Base-by-base conservation (phyloP, 2,797 vertebrate species). In the Galago senegalensis region DNA sequence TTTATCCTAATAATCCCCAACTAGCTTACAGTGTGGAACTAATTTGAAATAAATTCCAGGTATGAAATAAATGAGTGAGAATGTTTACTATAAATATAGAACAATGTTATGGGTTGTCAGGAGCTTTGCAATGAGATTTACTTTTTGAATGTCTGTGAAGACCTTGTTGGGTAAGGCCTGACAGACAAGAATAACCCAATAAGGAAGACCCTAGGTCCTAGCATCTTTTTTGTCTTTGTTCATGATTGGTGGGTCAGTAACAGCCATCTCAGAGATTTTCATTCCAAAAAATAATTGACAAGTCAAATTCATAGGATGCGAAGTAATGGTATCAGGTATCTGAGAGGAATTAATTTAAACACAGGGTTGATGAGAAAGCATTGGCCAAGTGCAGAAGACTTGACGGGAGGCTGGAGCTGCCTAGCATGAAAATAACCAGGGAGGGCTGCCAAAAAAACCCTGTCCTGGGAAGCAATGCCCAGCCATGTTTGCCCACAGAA, bases 301-400 rank as follows among this genome's bases (percentile, higher is more conserved):
- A 77, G 29, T 82, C 53, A 89, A 40, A 61, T 3, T 37, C 6
- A 10, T 20, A 31, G 18, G 23, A 89, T 73, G 80, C 60, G 63
- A 16, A 79, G n/a, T 72, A 56, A 60, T 5, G 7, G 18, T 76
- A 56, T 61, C 14, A 76, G 4, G 4, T 75, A 56, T 88, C 43
- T 18, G 27, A 80, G 27, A 85, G 20, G 79, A 70, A 87, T 91
- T 89, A 46, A 60, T 14, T 91, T 87, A 80, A 94, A 76, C 11
- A 18, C 61, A n/a, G 25, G 1, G 34, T 14, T 87, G 46, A 43
- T 67, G 34, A 96, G 21, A 75, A 77, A 86, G 29, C 13, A 13
- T 14, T 79, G 91, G 4, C 18, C 70, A 25, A 93, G 16, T 5
- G 23, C 1, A 60, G 46, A 94, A 49, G 27, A 25, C 49, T 92